Evolutionary conservation across 2,113 vertebrate species (phyloP), one percentile per base, ranked within the genome.

Genomic region (Ifrita kowaldi): DNA sequence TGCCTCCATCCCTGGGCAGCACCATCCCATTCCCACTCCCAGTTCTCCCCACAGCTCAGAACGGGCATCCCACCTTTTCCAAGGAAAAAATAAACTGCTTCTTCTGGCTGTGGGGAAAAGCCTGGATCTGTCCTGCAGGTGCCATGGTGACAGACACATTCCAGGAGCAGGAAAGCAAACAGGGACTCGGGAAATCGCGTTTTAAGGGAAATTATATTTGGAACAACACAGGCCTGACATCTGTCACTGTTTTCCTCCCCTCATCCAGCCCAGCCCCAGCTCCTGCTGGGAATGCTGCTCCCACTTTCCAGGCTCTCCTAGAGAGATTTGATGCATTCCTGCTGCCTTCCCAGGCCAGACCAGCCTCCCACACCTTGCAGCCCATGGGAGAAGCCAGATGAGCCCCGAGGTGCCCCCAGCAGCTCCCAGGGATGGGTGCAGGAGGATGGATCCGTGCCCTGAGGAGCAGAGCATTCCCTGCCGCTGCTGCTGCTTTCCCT

Each of bases 101-200:
- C 30, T 80, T 16, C 46, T 33, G 35, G 24, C 71, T 30, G 35
- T 59, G 50, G 32, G 78, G 55, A 22, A 55, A 23, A 55, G 26
- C 33, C 78, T 75, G 44, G 68, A 20, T 90, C 24, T 65, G 78
- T 70, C 90, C 87, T 50, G 46, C 68, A 87, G 93, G 89, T 80
- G 85, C 90, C 93, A 91, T 76, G 91, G 95, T 84, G 91, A 89
- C 91, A 89, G 91, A 79, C 88, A 89, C 93, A 57, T 89, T 76
- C 88, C 85, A 57, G 28, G 59, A 15, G 30, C 20, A n/a, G 11
- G 13, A 71, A 83, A 89, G 89, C 92, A 92, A 92, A 83, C 84
- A 70, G 80, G 62, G 74, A 86, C 81, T 75, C 53, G 24, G 35
- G 52, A 53, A 71, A 86, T 47, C 24, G 49, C 53, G 57, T 79